A percentile compares a stretch with the other conserved stretches of the same genome.
These are phyloP conservation scores for Oscheius sp. DNA, from an alignment of 2,888 invertebrate genomes.

Conservation along the genomic window DNA sequence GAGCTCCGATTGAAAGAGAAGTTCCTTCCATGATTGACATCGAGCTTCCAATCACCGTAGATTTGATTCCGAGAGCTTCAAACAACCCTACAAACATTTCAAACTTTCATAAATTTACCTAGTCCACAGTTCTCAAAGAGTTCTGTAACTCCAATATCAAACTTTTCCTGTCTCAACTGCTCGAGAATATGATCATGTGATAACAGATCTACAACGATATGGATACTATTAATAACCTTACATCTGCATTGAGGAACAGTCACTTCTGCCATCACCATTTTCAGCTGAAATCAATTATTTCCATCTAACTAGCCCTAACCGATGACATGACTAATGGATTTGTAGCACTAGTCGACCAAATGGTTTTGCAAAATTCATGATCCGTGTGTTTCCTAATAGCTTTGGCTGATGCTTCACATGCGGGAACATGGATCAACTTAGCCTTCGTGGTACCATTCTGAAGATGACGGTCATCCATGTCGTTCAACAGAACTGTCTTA, in stretches of 20 bases:
- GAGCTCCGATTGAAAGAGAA: constrained; percentile 11
- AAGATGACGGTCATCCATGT: neutral
- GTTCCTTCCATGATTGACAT: constrained; percentile 22
- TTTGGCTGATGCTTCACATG: neutral
- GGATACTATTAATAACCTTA: neutral
- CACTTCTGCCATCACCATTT: constrained; percentile 9
- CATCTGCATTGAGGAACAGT: constrained; percentile 13
- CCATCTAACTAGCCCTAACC: neutral
- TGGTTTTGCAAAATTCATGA: constrained; percentile 10
- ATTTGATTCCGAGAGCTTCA: constrained; percentile 18
- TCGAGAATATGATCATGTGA: constrained; percentile 1
- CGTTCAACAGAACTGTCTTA: constrained; percentile 24
- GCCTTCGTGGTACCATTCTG: constrained; percentile 16
- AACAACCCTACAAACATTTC: constrained; percentile 14
- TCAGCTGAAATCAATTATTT: neutral
- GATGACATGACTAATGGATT: constrained; percentile 1
- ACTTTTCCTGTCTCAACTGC: constrained; percentile 9
- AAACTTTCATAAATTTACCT: too few species aligned
- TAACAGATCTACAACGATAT: constrained; percentile 1
- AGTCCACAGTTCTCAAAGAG: constrained; percentile 17
- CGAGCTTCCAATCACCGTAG: constrained; percentile 7
- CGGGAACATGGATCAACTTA: constrained; percentile 1
- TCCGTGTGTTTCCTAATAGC: neutral
- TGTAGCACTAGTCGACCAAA: neutral
- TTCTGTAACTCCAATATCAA: constrained; percentile 29